phyloP scores from a whole-genome alignment of 2,888 invertebrate species.

The Pseudanteris insignis region DNA sequence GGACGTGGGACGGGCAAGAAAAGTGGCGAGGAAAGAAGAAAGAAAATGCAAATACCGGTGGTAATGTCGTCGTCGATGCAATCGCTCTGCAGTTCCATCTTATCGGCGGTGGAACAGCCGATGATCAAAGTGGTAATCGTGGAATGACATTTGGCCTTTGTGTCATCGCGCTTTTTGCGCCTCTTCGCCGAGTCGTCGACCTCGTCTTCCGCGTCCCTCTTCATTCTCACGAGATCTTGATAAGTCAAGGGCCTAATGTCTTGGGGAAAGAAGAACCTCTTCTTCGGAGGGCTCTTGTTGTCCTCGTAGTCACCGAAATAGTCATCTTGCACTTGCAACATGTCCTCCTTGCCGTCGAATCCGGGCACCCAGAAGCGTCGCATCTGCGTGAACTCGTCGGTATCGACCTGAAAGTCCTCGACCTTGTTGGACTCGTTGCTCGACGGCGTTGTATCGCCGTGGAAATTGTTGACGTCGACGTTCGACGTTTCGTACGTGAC shows the following conservation, averaged over 20 bases:
- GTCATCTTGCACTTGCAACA: constrained; percentile 53
- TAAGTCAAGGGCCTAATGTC: constrained; percentile 46
- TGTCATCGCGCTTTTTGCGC: constrained; percentile 53
- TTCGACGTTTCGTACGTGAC: constrained; percentile 3
- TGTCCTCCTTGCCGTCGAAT: constrained; percentile 45
- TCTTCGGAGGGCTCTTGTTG: constrained; percentile 48
- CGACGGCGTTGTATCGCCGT: background rate
- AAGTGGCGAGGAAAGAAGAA: background rate
- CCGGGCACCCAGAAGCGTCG: constrained; percentile 50
- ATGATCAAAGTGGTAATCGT: constrained; percentile 77
- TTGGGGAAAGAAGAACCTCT: constrained; percentile 40
- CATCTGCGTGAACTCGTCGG: constrained; percentile 51
- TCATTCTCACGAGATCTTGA: constrained; percentile 52
- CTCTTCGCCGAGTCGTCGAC: constrained; percentile 33
- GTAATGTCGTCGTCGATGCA: constrained; percentile 76
- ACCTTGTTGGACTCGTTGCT: constrained; percentile 39
- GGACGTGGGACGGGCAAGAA: too few species aligned
- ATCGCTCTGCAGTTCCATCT: constrained; percentile 81
- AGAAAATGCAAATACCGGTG: constrained; percentile 68
- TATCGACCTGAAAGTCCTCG: constrained; percentile 56
- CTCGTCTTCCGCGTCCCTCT: constrained; percentile 47
- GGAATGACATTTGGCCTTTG: constrained; percentile 57
- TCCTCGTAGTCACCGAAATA: constrained; percentile 59
- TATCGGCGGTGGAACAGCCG: constrained; percentile 79
- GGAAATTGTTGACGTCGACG: background rate